phyloP scores from a whole-genome alignment of 2,888 invertebrate species.

The Calameuta filiformis region DNA sequence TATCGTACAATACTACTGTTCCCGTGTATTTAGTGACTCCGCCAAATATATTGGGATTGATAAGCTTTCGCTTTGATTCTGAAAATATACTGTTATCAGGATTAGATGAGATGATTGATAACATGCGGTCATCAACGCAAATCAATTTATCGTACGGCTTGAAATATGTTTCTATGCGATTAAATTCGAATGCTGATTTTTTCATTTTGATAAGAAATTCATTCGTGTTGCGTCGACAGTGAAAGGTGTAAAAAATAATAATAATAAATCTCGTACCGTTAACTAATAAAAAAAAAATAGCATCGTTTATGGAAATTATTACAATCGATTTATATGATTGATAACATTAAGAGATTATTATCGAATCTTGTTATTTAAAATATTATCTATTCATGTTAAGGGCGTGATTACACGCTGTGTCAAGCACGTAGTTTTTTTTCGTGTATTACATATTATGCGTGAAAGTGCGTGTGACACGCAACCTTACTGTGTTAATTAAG shows the following conservation, averaged over 20 bases:
- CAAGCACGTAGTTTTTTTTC: background rate
- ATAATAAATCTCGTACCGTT: too few species aligned
- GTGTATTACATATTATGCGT: background rate
- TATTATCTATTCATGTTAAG: background rate
- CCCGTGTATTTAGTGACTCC: background rate
- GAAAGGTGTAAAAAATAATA: background rate
- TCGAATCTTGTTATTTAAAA: background rate
- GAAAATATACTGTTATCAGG: background rate
- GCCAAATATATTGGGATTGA: background rate
- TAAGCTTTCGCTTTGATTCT: background rate
- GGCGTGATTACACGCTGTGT: background rate
- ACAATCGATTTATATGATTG: background rate
- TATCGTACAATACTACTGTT: background rate
- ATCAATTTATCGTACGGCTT: background rate
- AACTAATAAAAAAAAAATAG: background rate
- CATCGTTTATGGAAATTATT: background rate
- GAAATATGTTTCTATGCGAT: background rate
- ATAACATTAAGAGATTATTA: background rate
- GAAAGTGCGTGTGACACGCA: conserved; percentile 33
- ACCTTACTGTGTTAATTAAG: conserved; percentile 33
- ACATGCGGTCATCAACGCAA: background rate
- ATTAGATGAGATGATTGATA: background rate
- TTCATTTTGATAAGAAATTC: background rate
- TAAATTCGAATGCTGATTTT: background rate
- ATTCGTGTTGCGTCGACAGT: background rate